Percentiles rank a stretch among this genome's conserved stretches.
phyloP scores from a whole-genome alignment of 2,888 invertebrate genomes.

The Rotaria socialis region DNA sequence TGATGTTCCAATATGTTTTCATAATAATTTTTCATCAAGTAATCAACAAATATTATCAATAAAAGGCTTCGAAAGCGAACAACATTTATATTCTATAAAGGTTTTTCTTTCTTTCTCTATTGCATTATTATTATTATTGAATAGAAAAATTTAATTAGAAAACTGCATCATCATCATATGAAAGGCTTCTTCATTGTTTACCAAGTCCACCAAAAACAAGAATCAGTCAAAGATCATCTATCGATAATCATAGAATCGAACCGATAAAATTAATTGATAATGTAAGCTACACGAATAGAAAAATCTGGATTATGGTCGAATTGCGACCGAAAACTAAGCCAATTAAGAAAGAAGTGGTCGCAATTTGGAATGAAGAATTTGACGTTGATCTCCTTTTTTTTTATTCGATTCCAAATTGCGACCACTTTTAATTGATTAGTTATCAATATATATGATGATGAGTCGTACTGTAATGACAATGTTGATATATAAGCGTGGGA shows the following conservation, averaged over 20 bases:
- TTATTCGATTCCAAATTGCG: too few relatives aligned
- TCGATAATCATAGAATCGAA: background rate
- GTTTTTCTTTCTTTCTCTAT: background rate
- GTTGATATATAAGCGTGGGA: too few relatives aligned
- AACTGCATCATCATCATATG: background rate
- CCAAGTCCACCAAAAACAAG: background rate
- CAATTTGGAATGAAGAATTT: too few relatives aligned
- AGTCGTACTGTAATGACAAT: too few relatives aligned
- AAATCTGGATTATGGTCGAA: too few relatives aligned
- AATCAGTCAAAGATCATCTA: background rate
- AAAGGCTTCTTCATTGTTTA: background rate
- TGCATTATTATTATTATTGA: background rate
- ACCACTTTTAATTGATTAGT: too few relatives aligned
- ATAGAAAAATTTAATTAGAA: background rate
- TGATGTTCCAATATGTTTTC: background rate
- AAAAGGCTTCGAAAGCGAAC: too few relatives aligned
- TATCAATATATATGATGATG: too few relatives aligned
- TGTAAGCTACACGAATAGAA: background rate
- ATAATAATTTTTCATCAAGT: background rate
- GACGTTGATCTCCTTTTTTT: too few relatives aligned
- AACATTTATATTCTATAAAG: background rate
- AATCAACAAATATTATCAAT: background rate
- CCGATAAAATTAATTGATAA: background rate
- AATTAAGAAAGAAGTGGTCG: too few relatives aligned
- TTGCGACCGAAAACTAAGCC: too few relatives aligned